phyloP scores from a whole-genome alignment of 2,797 vertebrate species.

The Myotis findleyi region DNA sequence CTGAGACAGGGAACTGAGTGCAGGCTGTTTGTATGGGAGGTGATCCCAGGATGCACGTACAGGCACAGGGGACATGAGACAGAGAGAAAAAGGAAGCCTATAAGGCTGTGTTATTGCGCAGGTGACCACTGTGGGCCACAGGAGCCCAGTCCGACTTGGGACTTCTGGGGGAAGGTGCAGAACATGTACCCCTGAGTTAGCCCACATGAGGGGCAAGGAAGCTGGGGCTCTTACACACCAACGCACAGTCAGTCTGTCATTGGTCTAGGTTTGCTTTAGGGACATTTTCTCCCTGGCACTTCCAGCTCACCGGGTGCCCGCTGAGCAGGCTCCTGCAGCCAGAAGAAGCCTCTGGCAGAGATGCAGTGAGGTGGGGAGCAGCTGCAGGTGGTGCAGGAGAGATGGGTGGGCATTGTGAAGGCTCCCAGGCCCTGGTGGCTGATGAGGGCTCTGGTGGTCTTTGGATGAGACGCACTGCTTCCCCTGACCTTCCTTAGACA shows the following conservation, averaged over 20 bases:
- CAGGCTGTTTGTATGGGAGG: not conserved
- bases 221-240: not conserved
- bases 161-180: not conserved
- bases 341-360: not conserved
- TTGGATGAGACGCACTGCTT: not conserved
- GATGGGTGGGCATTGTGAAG: not conserved
- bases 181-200: accelerated
- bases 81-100: not conserved
- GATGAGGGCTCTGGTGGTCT: not conserved
- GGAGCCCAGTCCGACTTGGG: not conserved
- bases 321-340: not conserved
- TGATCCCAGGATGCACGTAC: too few relatives aligned
- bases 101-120: not conserved
- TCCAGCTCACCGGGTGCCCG: not conserved
- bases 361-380: not conserved
- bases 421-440: not conserved
- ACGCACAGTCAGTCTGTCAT: accelerated
- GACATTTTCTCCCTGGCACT: not conserved
- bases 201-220: not conserved
- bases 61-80: not conserved
- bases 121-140: accelerated
- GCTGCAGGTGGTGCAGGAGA: not conserved
- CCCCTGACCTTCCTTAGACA: not conserved
- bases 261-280: not conserved
- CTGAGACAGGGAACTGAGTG: not conserved